Percentiles rank a stretch among this genome's conserved stretches.
Evolutionary conservation across 2,888 invertebrate genomes (phyloP).

Genomic region (Sepiola atlantica): DNA sequence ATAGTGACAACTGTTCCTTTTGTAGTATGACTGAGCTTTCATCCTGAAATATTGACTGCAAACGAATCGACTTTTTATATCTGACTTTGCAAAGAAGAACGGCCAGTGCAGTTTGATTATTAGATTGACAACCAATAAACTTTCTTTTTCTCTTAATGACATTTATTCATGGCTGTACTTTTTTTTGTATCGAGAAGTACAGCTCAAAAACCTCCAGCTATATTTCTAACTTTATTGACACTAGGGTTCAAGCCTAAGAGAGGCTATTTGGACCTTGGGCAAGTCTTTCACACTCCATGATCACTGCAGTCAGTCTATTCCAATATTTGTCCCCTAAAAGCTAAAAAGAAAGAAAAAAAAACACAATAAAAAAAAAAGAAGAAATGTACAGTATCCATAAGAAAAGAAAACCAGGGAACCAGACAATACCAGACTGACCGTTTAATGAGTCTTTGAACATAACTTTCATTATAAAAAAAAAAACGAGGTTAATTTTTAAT

Average conservation of each 20-base stretch:
- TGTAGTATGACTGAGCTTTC: neutral
- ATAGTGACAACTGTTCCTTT: neutral
- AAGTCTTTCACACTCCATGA: slow-evolving; percentile 32
- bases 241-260: neutral
- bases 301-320: slow-evolving; percentile 1
- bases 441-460: neutral
- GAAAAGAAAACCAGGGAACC: neutral
- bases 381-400: neutral
- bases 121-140: neutral
- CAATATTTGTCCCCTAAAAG: neutral
- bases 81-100: neutral
- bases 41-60: neutral
- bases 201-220: neutral
- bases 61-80: neutral
- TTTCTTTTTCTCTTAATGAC: neutral
- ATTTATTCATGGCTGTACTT: neutral
- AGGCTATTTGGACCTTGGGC: neutral
- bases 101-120: neutral
- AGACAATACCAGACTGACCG: neutral
- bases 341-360: too few species aligned
- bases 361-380: neutral
- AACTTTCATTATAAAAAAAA: neutral
- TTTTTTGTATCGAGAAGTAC: too few species aligned
- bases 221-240: neutral
- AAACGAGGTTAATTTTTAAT: neutral